Base-by-base conservation (phyloP, 2,113 vertebrate genomes). In the Holacanthus passer region DNA sequence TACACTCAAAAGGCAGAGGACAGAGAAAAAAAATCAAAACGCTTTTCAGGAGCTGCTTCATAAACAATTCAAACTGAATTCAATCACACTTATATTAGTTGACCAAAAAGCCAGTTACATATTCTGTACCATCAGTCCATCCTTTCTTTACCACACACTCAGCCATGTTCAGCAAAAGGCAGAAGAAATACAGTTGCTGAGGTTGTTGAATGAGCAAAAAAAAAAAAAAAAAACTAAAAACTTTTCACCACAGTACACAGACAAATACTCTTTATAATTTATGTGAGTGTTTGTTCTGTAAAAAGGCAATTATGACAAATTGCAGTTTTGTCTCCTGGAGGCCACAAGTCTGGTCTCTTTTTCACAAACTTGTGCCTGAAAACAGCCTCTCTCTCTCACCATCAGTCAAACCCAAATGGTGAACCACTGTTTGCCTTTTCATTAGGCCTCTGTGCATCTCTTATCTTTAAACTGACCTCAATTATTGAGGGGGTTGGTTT, bases 31-130 rank as follows among this genome's bases (percentile, higher is more conserved):
- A 66, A 56, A 39, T 4, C 1, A 12, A 77, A 89, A 69, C 5
- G n/a, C n/a, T 58, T 62, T 55, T 53, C 43, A 55, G 0, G 4
- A 75, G 67, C 8, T 3, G 17, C 31, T 77, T 59, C 60, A 58
- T 81, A 79, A 82, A 82, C 82, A 85, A 76, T 63, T 83, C 64
- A 55, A 68, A 85, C 66, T 64, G 11, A 59, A 67, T 59, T 88
- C 58, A 81, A 79, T 86, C 78, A 83, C 20, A 81, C 81, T 83
- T 83, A 37, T 55, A 85, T 65, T 20, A 71, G 53, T 84, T n/a
- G n/a, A 8, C 35, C 72, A 85, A 70, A 81, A 65, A 32, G 37
- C 56, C 60, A 55, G 66, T 56, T 27, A 11, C 39, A 80, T 47
- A n/a, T n/a, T n/a, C n/a, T n/a, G 60, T 4, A 43, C 35, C 48